Evolutionary conservation across 2,888 invertebrate genomes (phyloP), one percentile per base, ranked within the genome.

Genomic region (Chrysolina americana): DNA sequence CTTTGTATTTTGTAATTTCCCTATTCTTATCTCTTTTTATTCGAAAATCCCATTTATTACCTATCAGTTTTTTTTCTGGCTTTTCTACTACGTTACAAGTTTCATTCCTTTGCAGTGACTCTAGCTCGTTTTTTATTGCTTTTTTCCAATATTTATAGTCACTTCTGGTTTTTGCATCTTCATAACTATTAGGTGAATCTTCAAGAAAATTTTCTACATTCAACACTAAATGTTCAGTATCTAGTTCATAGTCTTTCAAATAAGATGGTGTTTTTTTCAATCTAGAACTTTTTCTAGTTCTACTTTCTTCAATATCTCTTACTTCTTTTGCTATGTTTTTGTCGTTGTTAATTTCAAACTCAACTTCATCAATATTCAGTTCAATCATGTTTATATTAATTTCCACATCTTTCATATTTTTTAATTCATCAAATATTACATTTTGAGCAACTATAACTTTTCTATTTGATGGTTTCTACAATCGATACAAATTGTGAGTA

Each of bases 201-300:
- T 15, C 50, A 68, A 71, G 72, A 23, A 76, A 66, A 71, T 71
- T 3, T 62, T 62, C 44, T 44, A 21, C 69, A 28, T 75, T 41
- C 64, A 78, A 68, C 66, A 75, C 73, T 48, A 78, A 76, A 75
- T 76, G 70, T 19, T 76, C 63, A 19, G 70, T 68, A 59, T 76
- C 75, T 48, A 76, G 23, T 41, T 76, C 73, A 70, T 75, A 78
- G 23, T 75, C 73, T 6, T 76, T 48, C 44, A 68, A 71, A 13
- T 47, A 62, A 17, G 59, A 41, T 68, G 73, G 72, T 71, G 76
- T 65, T 70, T 62, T 70, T 36, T 19, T 74, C 6, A 47, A 36
- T 78, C 74, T 78, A 4, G 11, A 59, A 19, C 21, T 19, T 59
- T 59, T 59, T 59, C 59, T 59, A 21, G 59, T 65, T 65, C 44